These are phyloP conservation scores for Macquaria australasica DNA, from an alignment of 2,113 vertebrate genomes.

Conservation along the genomic window DNA sequence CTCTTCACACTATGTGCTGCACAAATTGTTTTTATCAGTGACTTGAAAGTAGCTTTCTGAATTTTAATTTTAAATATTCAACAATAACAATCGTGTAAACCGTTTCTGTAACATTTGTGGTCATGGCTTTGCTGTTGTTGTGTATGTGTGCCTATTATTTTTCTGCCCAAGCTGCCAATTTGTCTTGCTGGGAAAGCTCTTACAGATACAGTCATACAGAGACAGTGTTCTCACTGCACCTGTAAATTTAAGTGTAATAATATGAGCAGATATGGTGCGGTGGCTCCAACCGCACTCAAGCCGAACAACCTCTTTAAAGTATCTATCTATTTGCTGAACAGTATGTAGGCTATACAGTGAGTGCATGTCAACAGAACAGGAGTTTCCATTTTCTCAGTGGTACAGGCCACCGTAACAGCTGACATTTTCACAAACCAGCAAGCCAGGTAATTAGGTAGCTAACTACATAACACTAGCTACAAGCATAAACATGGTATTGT, in stretches of 20 bases:
- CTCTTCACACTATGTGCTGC: conserved; percentile 10
- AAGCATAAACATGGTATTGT: conserved; percentile 68
- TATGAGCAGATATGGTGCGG: conserved; percentile 40
- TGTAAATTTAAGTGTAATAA: conserved; percentile 55
- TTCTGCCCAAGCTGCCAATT: conserved; percentile 51
- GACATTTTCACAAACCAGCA: conserved; percentile 81
- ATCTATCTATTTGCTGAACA: conserved; percentile 25
- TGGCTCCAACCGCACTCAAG: conserved; percentile 30
- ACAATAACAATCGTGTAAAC: conserved; percentile 7
- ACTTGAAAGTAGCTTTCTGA: conserved; percentile 27
- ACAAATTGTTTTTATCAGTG: conserved; percentile 21
- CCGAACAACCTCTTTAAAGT: conserved; percentile 50
- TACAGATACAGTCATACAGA: conserved; percentile 7
- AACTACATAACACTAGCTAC: conserved; percentile 74
- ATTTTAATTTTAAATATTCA: conserved; percentile 37
- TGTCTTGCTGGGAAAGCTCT: conserved; percentile 39
- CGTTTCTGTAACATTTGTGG: conserved; percentile 8
- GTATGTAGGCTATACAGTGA: conserved; percentile 45
- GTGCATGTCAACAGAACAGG: conserved; percentile 28
- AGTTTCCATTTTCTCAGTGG: conserved; percentile 54
- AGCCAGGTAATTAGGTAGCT: conserved; percentile 79
- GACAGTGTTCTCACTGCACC: conserved; percentile 23
- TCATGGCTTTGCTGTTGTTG: conserved; percentile 7
- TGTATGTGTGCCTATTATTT: conserved; percentile 28
- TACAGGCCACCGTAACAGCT: conserved; percentile 66